A percentile compares a stretch with the other conserved stretches of the same genome.
These are phyloP conservation scores for Ellobius talpinus DNA, from an alignment of 2,113 vertebrate genomes.

Conservation along the genomic window DNA sequence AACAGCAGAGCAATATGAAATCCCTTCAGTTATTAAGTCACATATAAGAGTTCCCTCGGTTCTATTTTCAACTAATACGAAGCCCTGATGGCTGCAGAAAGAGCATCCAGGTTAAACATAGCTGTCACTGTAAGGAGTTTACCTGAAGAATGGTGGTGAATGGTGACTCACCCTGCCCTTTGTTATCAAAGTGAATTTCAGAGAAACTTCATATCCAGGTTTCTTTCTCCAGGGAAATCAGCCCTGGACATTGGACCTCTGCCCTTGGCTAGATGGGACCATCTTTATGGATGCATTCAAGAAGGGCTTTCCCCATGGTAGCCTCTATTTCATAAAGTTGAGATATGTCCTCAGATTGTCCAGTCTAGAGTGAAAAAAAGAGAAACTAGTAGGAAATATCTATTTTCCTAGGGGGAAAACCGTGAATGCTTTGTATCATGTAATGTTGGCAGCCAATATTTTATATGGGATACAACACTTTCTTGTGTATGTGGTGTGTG, in stretches of 20 bases:
- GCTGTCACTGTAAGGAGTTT: slow-evolving; percentile 60
- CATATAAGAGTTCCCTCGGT: slow-evolving; percentile 56
- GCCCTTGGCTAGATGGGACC: slow-evolving; percentile 26
- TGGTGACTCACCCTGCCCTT: slow-evolving; percentile 43
- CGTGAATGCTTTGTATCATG: not conserved
- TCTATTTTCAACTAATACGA: slow-evolving; percentile 63
- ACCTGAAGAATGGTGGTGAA: slow-evolving; percentile 73
- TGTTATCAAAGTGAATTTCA: slow-evolving; percentile 63
- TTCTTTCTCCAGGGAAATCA: slow-evolving; percentile 75
- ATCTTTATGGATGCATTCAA: slow-evolving; percentile 24
- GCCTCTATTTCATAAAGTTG: slow-evolving; percentile 72
- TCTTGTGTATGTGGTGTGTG: not conserved
- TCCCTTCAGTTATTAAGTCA: slow-evolving; percentile 49
- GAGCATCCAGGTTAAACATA: slow-evolving; percentile 71
- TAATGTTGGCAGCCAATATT: not conserved
- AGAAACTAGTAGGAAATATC: slow-evolving; percentile 45
- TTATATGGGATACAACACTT: not conserved
- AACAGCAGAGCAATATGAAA: slow-evolving; percentile 54
- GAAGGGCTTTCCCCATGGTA: not conserved
- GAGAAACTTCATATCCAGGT: slow-evolving; percentile 70
- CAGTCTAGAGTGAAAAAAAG: slow-evolving; percentile 29
- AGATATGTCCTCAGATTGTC: slow-evolving; percentile 43
- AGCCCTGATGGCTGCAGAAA: not conserved
- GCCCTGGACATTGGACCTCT: slow-evolving; percentile 55
- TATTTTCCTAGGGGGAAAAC: not conserved